Conservation (phyloP, 2,888 invertebrate genomes). For the Cephus runcator region DNA sequence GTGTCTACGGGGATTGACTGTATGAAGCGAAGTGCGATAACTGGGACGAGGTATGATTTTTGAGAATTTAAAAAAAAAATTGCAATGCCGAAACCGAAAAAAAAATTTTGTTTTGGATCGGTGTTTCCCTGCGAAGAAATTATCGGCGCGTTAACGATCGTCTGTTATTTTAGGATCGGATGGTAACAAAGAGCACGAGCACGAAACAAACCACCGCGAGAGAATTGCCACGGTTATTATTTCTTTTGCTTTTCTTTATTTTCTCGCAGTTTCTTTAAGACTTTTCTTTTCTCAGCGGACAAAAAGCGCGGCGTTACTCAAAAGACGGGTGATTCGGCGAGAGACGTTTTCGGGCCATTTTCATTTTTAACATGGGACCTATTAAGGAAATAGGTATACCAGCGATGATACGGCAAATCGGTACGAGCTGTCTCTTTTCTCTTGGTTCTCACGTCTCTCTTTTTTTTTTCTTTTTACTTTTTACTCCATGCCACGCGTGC, state of each 20-base stretch:
- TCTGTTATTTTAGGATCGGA: background rate
- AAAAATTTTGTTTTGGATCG: background rate
- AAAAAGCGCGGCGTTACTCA: background rate
- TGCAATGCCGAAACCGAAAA: too few species aligned
- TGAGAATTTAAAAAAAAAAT: too few species aligned
- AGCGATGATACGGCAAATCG: constrained; percentile 19
- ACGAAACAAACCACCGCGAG: background rate
- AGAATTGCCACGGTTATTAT: background rate
- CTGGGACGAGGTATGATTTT: background rate
- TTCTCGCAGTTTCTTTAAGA: background rate
- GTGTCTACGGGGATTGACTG: background rate
- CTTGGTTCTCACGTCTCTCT: background rate
- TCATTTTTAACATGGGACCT: background rate
- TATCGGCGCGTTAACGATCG: background rate
- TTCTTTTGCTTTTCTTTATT: background rate
- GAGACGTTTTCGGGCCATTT: background rate
- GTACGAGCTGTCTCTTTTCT: constrained; percentile 6
- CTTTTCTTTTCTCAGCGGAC: background rate
- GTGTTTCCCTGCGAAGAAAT: background rate
- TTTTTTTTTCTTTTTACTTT: constrained; percentile 8
- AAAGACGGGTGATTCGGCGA: background rate
- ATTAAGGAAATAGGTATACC: background rate
- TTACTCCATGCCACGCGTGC: constrained; percentile 20
- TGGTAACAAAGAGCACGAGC: background rate
- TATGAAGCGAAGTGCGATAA: background rate